Evolutionary conservation across 2,888 invertebrate genomes (phyloP).

Genomic region (Leptarthrus brevirostris): DNA sequence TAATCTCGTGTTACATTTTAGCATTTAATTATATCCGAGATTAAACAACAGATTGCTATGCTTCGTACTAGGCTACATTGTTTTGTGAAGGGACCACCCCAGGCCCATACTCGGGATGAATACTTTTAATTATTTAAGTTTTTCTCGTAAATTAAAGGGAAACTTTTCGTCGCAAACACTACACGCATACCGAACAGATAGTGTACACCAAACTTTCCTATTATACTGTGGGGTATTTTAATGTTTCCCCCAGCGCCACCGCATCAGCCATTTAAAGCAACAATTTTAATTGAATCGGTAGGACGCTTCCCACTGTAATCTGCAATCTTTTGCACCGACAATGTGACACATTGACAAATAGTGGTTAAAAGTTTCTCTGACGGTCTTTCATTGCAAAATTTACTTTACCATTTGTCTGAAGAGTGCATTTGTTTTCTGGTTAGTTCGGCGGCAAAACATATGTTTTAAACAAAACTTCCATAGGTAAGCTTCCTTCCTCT

Average conservation of each 20-base stretch:
- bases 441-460: no score
- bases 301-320: background rate
- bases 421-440: no score
- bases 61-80: background rate
- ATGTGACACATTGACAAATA: no score
- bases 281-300: conserved; percentile 27
- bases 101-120: background rate
- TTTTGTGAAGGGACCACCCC: background rate
- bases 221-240: background rate
- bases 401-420: no score
- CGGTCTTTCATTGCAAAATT: no score
- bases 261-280: background rate
- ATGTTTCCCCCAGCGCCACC: background rate
- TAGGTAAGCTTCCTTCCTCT: no score
- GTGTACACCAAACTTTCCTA: background rate
- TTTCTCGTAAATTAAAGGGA: conserved; percentile 17
- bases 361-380: no score
- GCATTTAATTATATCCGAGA: conserved; percentile 36
- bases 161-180: conserved; percentile 5
- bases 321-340: conserved; percentile 11
- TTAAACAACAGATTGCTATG: conserved; percentile 26
- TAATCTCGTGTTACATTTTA: conserved; percentile 42
- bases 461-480: no score
- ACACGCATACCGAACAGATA: background rate
- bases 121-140: conserved; percentile 17